Evolutionary conservation across 2,113 vertebrate species (phyloP), one percentile per base, ranked within the genome.

Genomic region (Catharus minimus): DNA sequence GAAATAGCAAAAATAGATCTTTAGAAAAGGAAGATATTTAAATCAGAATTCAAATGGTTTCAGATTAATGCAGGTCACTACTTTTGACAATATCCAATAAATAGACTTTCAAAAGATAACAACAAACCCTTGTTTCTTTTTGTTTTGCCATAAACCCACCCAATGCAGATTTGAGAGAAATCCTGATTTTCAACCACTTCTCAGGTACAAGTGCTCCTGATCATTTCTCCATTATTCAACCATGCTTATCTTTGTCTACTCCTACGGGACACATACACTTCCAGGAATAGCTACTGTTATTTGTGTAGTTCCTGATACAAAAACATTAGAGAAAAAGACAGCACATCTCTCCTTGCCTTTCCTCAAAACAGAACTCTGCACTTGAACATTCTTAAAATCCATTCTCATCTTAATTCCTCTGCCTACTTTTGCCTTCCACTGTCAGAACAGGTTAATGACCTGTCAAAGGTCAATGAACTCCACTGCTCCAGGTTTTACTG

Each of bases 201-300:
- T 69, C 38, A 26, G 41, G 28, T 28, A 53, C 21, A 65, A 47
- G 23, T 3, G 5, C 16, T 66, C n/a, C 53, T 46, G 26, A 17
- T 26, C 22, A 46, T 66, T 75, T n/a, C 21, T 56, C 15, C n/a
- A 9, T 73, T 55, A n/a, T 21, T 78, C 56, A 82, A 2, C 5
- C 61, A 41, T 2, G 2, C 4, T 75, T 62, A 27, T n/a, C 11
- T 47, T 52, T 36, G 5, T 32, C 27, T 81, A 5, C 18, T 64
- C 10, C 28, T 58, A 24, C 5, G 56, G 19, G 23, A 44, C 7
- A 41, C 1, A 26, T 0, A 32, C 4, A 2, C 14, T 46, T 41
- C 11, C 67, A 77, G 19, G 23, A 57, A 41, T 6, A 81, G 15
- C 10, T 61, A 36, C 39, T 15, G 33, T 20, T 53, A 23, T 52